A percentile compares a stretch with the other conserved stretches of the same genome.
phyloP scores from a whole-genome alignment of 2,888 invertebrate species.

The Parnassius apollo region DNA sequence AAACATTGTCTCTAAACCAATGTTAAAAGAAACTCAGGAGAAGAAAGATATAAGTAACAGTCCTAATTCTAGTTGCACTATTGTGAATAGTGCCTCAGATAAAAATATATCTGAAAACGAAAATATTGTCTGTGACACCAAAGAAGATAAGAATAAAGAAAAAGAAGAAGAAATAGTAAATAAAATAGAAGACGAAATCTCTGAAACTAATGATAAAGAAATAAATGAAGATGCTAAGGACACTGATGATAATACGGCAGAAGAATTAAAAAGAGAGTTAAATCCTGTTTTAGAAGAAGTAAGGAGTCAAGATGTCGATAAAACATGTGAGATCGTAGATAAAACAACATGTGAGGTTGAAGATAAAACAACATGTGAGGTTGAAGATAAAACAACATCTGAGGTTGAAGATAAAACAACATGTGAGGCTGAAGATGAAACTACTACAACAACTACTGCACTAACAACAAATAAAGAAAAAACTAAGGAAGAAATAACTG shows the following conservation, averaged over 20 bases:
- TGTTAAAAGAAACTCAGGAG: background rate
- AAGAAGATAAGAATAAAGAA: conserved; percentile 4
- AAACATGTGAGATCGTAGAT: conserved; percentile 15
- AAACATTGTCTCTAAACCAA: background rate
- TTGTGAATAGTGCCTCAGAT: conserved; percentile 4
- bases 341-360: conserved; percentile 19
- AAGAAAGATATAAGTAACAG: background rate
- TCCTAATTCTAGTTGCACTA: background rate
- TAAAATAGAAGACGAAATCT: background rate
- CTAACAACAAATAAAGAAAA: conserved; percentile 29
- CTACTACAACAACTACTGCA: conserved; percentile 14
- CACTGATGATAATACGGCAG: background rate
- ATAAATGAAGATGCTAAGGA: background rate
- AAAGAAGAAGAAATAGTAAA: background rate
- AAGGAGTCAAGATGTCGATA: conserved; percentile 6
- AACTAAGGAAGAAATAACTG: conserved; percentile 33
- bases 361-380: too few relatives aligned
- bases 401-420: conserved; percentile 17
- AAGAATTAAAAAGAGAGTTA: background rate
- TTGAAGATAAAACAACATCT: too few relatives aligned
- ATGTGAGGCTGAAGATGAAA: conserved; percentile 18
- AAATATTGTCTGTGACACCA: conserved; percentile 1
- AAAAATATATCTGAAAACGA: conserved; percentile 17
- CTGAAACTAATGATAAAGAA: conserved; percentile 4
- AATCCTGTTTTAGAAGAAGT: background rate